Evolutionary conservation across 2,113 vertebrate genomes (phyloP).

Genomic region (Myotis davidii): DNA sequence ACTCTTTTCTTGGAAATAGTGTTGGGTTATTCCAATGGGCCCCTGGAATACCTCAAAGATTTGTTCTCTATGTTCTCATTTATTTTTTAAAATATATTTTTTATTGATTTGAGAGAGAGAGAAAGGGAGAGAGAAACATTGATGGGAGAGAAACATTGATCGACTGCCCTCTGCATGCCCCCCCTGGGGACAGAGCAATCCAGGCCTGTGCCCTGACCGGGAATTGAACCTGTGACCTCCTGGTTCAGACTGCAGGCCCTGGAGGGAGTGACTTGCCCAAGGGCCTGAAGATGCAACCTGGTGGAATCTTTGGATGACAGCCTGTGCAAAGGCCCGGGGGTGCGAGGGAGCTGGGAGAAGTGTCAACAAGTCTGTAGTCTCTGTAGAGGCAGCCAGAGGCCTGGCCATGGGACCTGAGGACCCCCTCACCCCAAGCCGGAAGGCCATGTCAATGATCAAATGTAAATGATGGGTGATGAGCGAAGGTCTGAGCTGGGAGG

Average conservation of each 20-base stretch:
- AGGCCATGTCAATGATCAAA: neutral
- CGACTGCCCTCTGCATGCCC: too few species aligned
- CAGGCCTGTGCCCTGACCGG: too few species aligned
- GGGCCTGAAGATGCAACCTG: neutral
- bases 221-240: too few species aligned
- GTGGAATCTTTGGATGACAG: neutral
- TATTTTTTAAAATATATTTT: too few species aligned
- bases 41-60: neutral
- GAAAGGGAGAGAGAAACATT: too few species aligned
- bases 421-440: accelerated
- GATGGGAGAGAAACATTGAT: too few species aligned
- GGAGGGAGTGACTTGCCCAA: neutral
- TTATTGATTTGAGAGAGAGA: too few species aligned
- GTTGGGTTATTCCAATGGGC: neutral
- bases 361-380: neutral
- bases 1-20: neutral
- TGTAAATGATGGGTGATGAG: too few species aligned
- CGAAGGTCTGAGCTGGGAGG: neutral
- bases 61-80: neutral
- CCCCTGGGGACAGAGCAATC: too few species aligned
- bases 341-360: neutral
- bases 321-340: neutral
- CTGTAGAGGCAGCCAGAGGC: neutral
- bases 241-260: neutral
- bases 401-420: neutral